A percentile compares a stretch with the other conserved stretches of the same genome.
Conservation (phyloP, 2,888 invertebrate genomes). For the Cabera pusaria region DNA sequence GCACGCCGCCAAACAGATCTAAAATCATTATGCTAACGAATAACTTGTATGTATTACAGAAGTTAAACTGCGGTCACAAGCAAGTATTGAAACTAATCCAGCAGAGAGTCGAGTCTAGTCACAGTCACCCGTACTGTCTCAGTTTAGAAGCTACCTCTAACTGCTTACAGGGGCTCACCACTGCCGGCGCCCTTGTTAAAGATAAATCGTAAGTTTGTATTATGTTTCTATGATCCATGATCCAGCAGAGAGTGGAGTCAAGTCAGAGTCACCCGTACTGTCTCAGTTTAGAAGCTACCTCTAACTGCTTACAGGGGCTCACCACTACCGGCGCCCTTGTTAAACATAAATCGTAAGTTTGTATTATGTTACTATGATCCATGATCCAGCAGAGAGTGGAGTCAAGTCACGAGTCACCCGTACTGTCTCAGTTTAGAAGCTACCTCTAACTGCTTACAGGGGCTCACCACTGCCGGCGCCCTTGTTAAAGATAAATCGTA, state of each 20-base stretch:
- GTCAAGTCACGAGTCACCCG: conserved; percentile 83
- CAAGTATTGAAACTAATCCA: conserved; percentile 82
- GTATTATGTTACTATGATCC: neutral
- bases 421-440: conserved; percentile 89
- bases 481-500: conserved; percentile 54
- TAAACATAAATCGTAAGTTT: conserved; percentile 50
- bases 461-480: conserved; percentile 69
- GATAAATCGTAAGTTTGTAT: conserved; percentile 43
- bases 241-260: conserved; percentile 85
- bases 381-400: conserved; percentile 85
- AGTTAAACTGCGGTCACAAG: conserved; percentile 66
- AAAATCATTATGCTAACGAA: no score
- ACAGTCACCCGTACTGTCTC: conserved; percentile 88
- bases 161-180: conserved; percentile 81
- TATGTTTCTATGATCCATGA: conserved; percentile 40
- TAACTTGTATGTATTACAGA: no score
- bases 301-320: conserved; percentile 82
- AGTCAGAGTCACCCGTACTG: conserved; percentile 87
- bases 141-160: conserved; percentile 86
- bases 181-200: conserved; percentile 58
- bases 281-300: conserved; percentile 86
- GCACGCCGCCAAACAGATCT: no score
- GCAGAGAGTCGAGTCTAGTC: conserved; percentile 79
- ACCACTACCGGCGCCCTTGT: conserved; percentile 58
- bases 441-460: conserved; percentile 80